Conservation (phyloP, 37 sponge, comb jelly and placozoan genomes). For the Oopsacas minuta region DNA sequence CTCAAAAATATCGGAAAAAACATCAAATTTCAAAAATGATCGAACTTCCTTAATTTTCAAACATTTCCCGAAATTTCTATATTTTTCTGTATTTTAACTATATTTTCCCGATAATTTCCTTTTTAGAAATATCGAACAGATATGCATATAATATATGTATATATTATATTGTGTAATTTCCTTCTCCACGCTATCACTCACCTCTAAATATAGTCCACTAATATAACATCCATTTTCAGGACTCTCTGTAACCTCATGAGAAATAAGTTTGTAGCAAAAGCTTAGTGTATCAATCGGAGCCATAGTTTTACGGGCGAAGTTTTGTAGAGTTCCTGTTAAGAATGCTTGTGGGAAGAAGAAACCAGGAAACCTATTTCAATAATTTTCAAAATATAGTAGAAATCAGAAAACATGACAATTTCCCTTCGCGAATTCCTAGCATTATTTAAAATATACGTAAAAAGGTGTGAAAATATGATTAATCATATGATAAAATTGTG, state of each 20-base stretch:
- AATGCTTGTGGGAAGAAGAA: slow-evolving; percentile 29
- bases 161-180: neutral
- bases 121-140: no score
- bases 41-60: no score
- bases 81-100: no score
- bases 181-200: neutral
- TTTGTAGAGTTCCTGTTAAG: slow-evolving; percentile 21
- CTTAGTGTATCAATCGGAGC: slow-evolving; percentile 21
- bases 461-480: no score
- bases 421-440: no score
- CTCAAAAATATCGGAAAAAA: no score
- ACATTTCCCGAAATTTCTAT: no score
- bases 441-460: no score
- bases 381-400: neutral
- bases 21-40: no score
- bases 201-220: slow-evolving; percentile 69
- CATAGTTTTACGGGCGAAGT: slow-evolving; percentile 20
- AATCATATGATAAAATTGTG: no score
- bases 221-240: slow-evolving; percentile 93
- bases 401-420: no score
- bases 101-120: no score
- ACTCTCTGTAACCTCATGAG: slow-evolving; percentile 37
- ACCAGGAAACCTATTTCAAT: slow-evolving; percentile 20
- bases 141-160: neutral
- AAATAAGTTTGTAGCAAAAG: slow-evolving; percentile 29